Conservation (phyloP, 2,113 vertebrate species). For the Rhynchomys soricoides region DNA sequence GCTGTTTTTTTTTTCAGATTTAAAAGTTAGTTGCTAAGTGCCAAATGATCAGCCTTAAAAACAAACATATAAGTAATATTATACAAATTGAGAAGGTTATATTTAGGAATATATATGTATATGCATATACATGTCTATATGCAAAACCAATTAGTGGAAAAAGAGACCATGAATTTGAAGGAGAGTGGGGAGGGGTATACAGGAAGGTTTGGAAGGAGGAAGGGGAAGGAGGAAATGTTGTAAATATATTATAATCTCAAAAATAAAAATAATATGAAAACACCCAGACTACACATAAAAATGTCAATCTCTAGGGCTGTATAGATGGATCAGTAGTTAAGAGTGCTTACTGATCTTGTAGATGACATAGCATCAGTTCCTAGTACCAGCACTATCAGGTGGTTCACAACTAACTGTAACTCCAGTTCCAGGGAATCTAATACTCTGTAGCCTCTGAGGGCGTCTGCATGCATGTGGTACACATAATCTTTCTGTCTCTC, state of each 20-base stretch:
- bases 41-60: not conserved
- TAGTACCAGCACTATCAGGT: not conserved
- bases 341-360: not conserved
- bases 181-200: not conserved
- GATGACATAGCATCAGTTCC: not conserved
- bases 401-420: not conserved
- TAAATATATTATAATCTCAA: not conserved
- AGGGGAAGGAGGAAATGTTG: not conserved
- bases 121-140: not conserved
- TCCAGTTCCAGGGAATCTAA: not conserved
- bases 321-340: not conserved
- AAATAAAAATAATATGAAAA: not conserved
- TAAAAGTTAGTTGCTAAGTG: not conserved
- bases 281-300: not conserved
- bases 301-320: not conserved
- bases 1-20: not conserved
- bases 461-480: too few species aligned
- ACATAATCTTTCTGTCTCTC: not conserved
- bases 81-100: not conserved
- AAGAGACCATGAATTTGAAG: not conserved
- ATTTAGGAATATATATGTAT: not conserved
- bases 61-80: not conserved
- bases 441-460: not conserved
- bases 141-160: not conserved
- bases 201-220: not conserved